Base-by-base conservation (phyloP, 2,888 invertebrate species). In the Lysandra coridon region DNA sequence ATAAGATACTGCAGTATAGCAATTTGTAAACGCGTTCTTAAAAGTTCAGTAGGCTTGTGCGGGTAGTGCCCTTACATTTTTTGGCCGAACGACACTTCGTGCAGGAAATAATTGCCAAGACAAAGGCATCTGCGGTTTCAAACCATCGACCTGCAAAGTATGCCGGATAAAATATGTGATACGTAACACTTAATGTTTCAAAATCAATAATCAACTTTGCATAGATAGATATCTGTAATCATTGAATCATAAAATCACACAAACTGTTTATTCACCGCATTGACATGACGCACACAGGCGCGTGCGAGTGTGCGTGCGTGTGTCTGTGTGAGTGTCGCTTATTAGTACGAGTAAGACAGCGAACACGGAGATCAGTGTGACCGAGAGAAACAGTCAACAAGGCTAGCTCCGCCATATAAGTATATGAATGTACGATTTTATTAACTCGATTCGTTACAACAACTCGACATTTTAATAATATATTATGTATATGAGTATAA, bases 201-300 rank as follows among this genome's bases (percentile, higher is more conserved):
- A 89, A 91, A 91, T 88, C 87, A 91, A 90, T 90, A 90, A 88
- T 87, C 84, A 90, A 91, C 91, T 92, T 91, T 89, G 89, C 91
- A 92, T 92, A 93, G 91, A 92, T 92, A 91, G 86, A 85, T 89
- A 92, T 92, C 91, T 89, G 87, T 90, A 89, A 90, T 90, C 92
- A 91, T 90, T 92, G 91, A 90, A 88, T 92, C 92, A 90, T 93
- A 92, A 93, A 93, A 93, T 92, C 90, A 90, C 88, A 92, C 93
- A 93, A 93, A 93, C 92, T 92, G 91, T 93, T 93, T 92, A 92
- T 93, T 92, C 91, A 92, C 91, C 92, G 91, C 90, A 91, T 90
- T 90, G 92, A 91, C 90, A 90, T 86, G 86, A 85, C 82, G 83
- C 82, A 83, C 82, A 86, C 84, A 83, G 86, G 85, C 86, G 87